Evolutionary conservation across 2,888 invertebrate genomes (phyloP).

Genomic region (Amiota mariae): DNA sequence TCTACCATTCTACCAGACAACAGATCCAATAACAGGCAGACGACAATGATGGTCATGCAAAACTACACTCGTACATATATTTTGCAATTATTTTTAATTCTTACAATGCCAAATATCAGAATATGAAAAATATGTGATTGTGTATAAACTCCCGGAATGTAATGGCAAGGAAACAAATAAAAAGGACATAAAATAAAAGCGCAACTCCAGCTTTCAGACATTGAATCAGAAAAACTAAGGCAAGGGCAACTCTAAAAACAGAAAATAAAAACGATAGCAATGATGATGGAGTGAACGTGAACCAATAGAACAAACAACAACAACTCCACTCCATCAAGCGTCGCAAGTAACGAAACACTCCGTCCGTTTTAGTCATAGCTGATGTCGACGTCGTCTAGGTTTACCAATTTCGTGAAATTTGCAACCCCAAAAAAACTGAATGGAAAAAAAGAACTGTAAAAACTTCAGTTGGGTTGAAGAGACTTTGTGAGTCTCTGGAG

Average conservation of each 20-base stretch:
- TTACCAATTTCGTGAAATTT: constrained; percentile 41
- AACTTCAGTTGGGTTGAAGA: constrained; percentile 26
- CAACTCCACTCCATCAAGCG: background rate
- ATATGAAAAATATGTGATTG: constrained; percentile 20
- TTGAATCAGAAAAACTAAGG: too few species aligned
- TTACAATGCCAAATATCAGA: constrained; percentile 42
- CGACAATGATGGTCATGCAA: too few species aligned
- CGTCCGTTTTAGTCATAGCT: background rate
- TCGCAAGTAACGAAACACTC: background rate
- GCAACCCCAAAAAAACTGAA: constrained; percentile 54
- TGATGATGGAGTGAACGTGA: too few species aligned
- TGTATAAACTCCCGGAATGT: constrained; percentile 58
- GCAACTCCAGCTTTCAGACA: background rate
- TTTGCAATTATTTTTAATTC: constrained; percentile 57
- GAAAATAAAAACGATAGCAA: too few species aligned
- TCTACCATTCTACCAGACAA: constrained; percentile 50
- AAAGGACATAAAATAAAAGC: constrained; percentile 6
- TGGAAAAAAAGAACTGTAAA: constrained; percentile 26
- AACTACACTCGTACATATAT: too few species aligned
- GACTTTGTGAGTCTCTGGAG: background rate
- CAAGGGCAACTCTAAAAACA: too few species aligned
- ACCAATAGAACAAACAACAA: too few species aligned
- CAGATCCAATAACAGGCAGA: constrained; percentile 38
- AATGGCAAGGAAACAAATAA: constrained; percentile 39
- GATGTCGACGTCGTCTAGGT: background rate